phyloP scores from a whole-genome alignment of 2,113 vertebrate genomes.

The Anguilla rostrata region DNA sequence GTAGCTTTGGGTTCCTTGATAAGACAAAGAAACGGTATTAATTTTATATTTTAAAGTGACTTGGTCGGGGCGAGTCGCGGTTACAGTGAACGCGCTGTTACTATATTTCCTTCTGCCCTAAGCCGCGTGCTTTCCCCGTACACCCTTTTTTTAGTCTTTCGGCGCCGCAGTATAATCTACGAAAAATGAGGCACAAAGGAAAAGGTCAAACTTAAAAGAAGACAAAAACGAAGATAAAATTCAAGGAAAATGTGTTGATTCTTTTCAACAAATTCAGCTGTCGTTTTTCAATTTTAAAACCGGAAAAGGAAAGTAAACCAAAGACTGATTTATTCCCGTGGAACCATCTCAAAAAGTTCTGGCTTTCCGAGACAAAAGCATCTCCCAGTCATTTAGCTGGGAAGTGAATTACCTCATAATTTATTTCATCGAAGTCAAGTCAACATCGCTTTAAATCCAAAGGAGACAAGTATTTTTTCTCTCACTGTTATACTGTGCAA shows the following conservation, averaged over 20 bases:
- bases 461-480: conserved; percentile 55
- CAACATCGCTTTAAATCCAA: conserved; percentile 57
- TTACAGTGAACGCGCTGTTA: not conserved
- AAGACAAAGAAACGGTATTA: conserved; percentile 17
- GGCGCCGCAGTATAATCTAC: conserved; percentile 7
- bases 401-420: conserved; percentile 70
- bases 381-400: conserved; percentile 36
- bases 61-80: not conserved
- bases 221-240: not conserved
- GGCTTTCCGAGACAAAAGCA: conserved; percentile 36
- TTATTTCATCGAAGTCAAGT: conserved; percentile 57
- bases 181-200: conserved; percentile 44
- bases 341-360: conserved; percentile 34
- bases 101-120: not conserved
- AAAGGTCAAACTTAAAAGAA: conserved; percentile 53
- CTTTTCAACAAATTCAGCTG: conserved; percentile 21
- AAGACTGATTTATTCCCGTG: conserved; percentile 59
- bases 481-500: conserved; percentile 5
- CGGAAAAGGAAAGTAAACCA: conserved; percentile 61
- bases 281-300: conserved; percentile 5
- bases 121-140: not conserved
- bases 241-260: conserved; percentile 22
- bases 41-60: conserved; percentile 18
- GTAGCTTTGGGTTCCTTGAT: conserved; percentile 32
- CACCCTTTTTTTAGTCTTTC: not conserved